Base-by-base conservation (phyloP, 2,113 vertebrate species). In the Malurus melanocephalus region DNA sequence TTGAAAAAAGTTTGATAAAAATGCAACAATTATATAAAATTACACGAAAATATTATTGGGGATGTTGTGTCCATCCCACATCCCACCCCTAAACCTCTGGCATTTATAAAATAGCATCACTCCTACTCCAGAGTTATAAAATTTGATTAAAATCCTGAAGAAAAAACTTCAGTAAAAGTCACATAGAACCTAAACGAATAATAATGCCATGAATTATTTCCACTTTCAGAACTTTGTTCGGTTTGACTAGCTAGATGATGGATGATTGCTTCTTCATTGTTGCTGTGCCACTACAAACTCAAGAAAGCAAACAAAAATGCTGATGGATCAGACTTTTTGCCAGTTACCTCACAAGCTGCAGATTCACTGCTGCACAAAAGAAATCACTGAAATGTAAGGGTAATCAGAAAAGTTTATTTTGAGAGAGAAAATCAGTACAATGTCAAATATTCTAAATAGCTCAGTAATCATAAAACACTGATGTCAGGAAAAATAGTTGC, bases 361-460 rank as follows among this genome's bases (percentile, higher is more conserved):
- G 75, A 94, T 94, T 93, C 73, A 61, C 71, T 69, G 13, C 62
- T 62, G 40, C 94, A 94, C 93, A 95, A 95, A 92, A 96, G 94
- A 92, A 96, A 96, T 94, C 92, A 94, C 76, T 86, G 93, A 90
- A 79, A 95, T 93, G 40, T 90, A 61, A 92, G 92, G 48, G 71
- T 69, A 96, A 95, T 95, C 94, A 96, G 85, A 91, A 93, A 93
- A 94, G 69, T 95, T 95, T 95, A 94, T 95, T 96, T 96, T 93
- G 90, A 86, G 90, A 90, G 73, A 88, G 62, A 96, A 93, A 91
- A 93, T 93, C 68, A 90, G 90, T 95, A 95, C 88, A 92, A 96
- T 93, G 80, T 94, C 86, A 96, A 94, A 94, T 93, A 91, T 92
- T 89, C 90, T 93, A 92, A 95, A 93, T 93, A 86, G 90, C 92